Evolutionary conservation across 1,140 invertebrate species (phyloP).

Genomic region (Drosophila kikkawai): DNA sequence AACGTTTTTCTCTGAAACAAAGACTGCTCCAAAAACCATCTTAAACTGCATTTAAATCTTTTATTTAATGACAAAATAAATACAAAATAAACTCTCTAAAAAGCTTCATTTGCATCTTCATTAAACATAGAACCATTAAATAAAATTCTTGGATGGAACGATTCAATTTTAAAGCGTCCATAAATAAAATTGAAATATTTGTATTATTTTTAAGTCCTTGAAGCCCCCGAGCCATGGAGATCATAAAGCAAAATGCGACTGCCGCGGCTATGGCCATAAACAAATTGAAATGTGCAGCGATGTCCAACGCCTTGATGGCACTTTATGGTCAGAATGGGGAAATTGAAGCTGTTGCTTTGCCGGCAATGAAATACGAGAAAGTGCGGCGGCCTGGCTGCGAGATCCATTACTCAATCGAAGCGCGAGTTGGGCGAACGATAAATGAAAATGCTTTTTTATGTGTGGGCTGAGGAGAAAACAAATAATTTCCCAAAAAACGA

Average conservation of each 20-base stretch:
- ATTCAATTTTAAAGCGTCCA: constrained; percentile 34
- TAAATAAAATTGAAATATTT: constrained; percentile 61
- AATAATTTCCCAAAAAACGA: constrained; percentile 8
- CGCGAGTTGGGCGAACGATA: constrained; percentile 16
- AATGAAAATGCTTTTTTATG: constrained; percentile 32
- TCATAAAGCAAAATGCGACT: constrained; percentile 55
- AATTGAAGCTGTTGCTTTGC: constrained; percentile 52
- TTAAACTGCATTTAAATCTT: too few species aligned
- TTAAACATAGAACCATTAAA: constrained; percentile 6
- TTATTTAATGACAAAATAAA: not conserved
- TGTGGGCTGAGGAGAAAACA: constrained; percentile 1
- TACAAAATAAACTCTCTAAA: not conserved
- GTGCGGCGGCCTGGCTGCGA: constrained; percentile 23
- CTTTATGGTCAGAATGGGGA: constrained; percentile 53
- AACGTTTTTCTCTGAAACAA: not conserved
- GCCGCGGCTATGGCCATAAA: constrained; percentile 56
- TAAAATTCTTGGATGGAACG: not conserved
- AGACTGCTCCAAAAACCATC: not conserved
- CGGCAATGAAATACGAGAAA: constrained; percentile 63
- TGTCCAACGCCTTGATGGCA: constrained; percentile 44
- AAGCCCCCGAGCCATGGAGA: constrained; percentile 40
- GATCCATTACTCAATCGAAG: constrained; percentile 60
- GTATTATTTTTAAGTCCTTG: constrained; percentile 41
- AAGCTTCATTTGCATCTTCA: constrained; percentile 1
- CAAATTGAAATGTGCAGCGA: constrained; percentile 74